These are phyloP conservation scores for Hirtodrosophila alboralis DNA, from an alignment of 2,888 invertebrate species.

Conservation along the genomic window DNA sequence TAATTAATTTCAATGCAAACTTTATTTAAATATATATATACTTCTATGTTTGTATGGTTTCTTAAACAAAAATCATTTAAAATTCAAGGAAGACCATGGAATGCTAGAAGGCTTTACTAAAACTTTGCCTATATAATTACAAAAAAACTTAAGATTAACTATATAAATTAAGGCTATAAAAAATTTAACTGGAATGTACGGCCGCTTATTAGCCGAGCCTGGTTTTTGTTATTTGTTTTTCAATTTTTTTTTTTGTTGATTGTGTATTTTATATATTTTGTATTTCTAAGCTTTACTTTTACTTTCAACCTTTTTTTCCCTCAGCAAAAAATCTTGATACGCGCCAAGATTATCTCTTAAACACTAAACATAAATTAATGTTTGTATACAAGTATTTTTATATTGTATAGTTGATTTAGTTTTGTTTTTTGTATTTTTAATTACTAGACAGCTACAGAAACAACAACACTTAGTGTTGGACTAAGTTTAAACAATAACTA, in stretches of 20 bases:
- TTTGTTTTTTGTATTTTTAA: conserved; percentile 28
- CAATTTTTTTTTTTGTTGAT: conserved; percentile 13
- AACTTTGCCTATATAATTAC: conserved; percentile 31
- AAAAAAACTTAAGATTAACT: conserved; percentile 33
- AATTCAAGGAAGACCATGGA: conserved; percentile 78
- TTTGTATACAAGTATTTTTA: conserved; percentile 39
- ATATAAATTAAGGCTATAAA: conserved; percentile 52
- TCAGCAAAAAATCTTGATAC: conserved; percentile 52
- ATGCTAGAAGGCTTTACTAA: conserved; percentile 58
- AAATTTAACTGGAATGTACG: conserved; percentile 67
- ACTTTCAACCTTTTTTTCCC: conserved; percentile 77
- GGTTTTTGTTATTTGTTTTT: conserved; percentile 16
- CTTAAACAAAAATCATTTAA: conserved; percentile 58
- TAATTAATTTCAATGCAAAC: conserved; percentile 59
- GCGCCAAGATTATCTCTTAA: conserved; percentile 67
- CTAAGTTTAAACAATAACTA: conserved; percentile 40
- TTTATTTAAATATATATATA: conserved; percentile 55
- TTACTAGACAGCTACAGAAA: conserved; percentile 40
- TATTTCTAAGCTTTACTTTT: conserved; percentile 52
- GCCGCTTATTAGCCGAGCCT: conserved; percentile 10
- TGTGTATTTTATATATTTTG: conserved; percentile 8
- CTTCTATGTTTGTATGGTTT: conserved; percentile 39
- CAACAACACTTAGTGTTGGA: conserved; percentile 72
- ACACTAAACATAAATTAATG: conserved; percentile 62
- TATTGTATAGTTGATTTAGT: too few species aligned